Evolutionary conservation across 2,888 invertebrate species (phyloP), one percentile per base, ranked within the genome.

Genomic region (Parnassius mnemosyne): DNA sequence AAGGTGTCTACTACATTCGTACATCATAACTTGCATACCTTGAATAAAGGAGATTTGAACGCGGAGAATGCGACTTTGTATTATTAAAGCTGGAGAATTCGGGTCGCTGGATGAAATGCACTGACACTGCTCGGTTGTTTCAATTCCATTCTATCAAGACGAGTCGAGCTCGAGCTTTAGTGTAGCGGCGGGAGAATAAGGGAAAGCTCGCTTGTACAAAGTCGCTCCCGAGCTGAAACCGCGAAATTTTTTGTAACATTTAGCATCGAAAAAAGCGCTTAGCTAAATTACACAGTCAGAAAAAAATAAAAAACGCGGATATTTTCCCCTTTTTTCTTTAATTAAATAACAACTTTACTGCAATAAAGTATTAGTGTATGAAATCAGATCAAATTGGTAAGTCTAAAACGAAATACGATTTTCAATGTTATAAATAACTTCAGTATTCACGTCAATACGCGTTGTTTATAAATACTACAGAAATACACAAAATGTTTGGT

Each of bases 121-220:
- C 69, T 68, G 69, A 68, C 65, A 63, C 47, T 63, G 52, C 58
- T 59, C 74, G 71, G 73, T 71, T 76, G 74, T 78, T 80, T 77
- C 79, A 74, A 79, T 78, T 73, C 74, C 74, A 70, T 73, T 51
- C 57, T 67, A 50, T 57, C 58, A 44, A 51, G 43, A 50, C 60
- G 51, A 50, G 61, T 68, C 64, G 61, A 65, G 66, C 53, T 46
- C 3, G 67, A 60, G 72, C 75, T 75, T 71, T 83, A 86, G 85
- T 87, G 64, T 66, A 66, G 67, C 73, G 75, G 70, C 77, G 79
- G 77, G 76, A 77, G 74, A 71, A 74, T 75, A 68, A 64, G 72
- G 74, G 74, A 70, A 70, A 72, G 81, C 76, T 67, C 83, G 85
- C 71, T 69, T 65, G 64, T 34, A 34, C 53, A 53, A 41, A 68